phyloP scores from a whole-genome alignment of 2,113 vertebrate species.

The Prunella himalayana region DNA sequence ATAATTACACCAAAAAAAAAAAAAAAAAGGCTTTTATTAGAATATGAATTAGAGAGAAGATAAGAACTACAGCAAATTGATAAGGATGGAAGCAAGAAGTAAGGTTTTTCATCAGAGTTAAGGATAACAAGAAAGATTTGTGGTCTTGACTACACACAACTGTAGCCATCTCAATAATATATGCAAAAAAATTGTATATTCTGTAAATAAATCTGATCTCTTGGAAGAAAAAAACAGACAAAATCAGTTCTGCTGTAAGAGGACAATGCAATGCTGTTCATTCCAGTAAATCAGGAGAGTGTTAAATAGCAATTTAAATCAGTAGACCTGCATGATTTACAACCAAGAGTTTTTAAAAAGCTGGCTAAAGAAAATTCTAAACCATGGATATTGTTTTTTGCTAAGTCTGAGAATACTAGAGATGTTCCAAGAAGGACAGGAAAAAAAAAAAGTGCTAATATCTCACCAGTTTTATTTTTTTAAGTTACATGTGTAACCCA shows the following conservation, averaged over 20 bases:
- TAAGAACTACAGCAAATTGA: neutral
- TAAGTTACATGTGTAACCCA: neutral
- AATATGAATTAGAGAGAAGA: neutral
- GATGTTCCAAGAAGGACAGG: fast-evolving
- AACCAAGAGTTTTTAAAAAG: neutral
- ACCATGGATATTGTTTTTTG: neutral
- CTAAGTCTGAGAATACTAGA: neutral
- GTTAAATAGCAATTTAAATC: neutral
- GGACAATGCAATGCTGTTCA: neutral
- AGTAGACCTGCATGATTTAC: neutral
- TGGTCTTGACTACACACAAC: neutral
- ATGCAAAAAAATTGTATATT: neutral
- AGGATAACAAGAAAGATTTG: neutral
- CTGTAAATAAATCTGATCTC: neutral
- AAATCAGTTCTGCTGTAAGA: neutral
- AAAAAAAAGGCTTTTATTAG: neutral
- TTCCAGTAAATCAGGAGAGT: neutral
- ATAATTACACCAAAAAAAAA: neutral
- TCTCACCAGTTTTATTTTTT: neutral
- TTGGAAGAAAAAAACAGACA: neutral
- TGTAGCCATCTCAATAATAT: neutral
- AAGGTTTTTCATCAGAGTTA: neutral
- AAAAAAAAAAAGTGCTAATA: fast-evolving
- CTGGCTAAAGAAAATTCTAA: neutral
- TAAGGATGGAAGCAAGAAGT: neutral